These are phyloP conservation scores for Aporrectodea caliginosa DNA, from an alignment of 1,140 invertebrate genomes.

Conservation along the genomic window DNA sequence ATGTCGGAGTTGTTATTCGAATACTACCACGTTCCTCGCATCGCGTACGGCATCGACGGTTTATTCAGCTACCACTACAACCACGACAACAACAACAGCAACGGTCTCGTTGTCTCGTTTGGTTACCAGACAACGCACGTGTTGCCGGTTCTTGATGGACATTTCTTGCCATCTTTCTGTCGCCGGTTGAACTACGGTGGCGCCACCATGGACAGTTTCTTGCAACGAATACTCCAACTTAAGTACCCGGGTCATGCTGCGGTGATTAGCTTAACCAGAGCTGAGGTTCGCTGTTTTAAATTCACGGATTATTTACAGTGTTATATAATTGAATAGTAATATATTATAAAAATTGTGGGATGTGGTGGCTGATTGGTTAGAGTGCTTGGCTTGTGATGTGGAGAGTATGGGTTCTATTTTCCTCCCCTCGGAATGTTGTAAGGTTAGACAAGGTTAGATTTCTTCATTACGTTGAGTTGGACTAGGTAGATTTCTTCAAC, in stretches of 20 bases:
- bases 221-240: slow-evolving; percentile 84
- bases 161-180: slow-evolving; percentile 66
- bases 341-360: no score
- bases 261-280: slow-evolving; percentile 77
- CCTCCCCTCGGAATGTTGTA: neutral
- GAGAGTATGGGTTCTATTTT: no score
- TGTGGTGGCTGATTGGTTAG: no score
- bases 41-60: slow-evolving; percentile 82
- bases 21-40: slow-evolving; percentile 79
- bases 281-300: slow-evolving; percentile 69
- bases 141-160: slow-evolving; percentile 72
- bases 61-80: slow-evolving; percentile 75
- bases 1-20: slow-evolving; percentile 94
- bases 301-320: neutral
- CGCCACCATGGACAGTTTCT: slow-evolving; percentile 75
- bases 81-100: slow-evolving; percentile 57
- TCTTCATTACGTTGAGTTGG: no score
- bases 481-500: no score
- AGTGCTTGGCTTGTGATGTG: no score
- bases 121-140: slow-evolving; percentile 85
- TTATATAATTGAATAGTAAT: no score
- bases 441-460: no score
- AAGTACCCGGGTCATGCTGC: slow-evolving; percentile 88
- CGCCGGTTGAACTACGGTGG: slow-evolving; percentile 83
- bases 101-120: slow-evolving; percentile 73